Evolutionary conservation across 2,797 vertebrate genomes (phyloP).

Genomic region (Melanotaenia trifasciata): DNA sequence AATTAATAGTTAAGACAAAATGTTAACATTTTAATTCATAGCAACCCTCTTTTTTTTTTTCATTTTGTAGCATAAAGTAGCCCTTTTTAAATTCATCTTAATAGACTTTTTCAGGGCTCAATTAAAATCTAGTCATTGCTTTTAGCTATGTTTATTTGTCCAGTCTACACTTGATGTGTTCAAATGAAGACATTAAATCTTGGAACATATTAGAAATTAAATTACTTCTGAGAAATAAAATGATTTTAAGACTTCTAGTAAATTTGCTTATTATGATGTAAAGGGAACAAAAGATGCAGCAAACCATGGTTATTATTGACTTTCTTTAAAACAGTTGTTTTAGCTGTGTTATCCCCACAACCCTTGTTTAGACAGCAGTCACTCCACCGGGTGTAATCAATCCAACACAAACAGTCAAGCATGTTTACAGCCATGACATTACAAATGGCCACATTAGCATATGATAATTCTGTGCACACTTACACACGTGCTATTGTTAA

Average conservation of each 20-base stretch:
- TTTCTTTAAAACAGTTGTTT: constrained; percentile 27
- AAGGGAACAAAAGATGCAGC: neutral
- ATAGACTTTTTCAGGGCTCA: neutral
- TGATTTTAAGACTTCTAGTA: neutral
- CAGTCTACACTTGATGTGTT: constrained; percentile 2
- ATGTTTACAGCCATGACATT: constrained; percentile 21
- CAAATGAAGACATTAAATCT: neutral
- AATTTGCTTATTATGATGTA: neutral
- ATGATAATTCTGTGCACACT: constrained; percentile 24
- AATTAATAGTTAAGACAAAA: neutral
- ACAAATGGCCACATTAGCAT: constrained; percentile 40
- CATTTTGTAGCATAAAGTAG: constrained; percentile 2
- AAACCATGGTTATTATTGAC: neutral
- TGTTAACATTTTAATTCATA: constrained; percentile 1
- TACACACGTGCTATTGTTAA: constrained; percentile 34
- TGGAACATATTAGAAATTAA: too few relatives aligned
- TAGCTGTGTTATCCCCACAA: neutral
- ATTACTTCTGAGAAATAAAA: neutral
- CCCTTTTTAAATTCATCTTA: constrained; percentile 8
- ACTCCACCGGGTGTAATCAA: constrained; percentile 1
- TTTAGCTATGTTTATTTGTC: neutral
- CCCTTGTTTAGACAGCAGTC: neutral
- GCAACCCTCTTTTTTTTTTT: neutral
- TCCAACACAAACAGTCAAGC: constrained; percentile 26
- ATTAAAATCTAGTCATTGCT: constrained; percentile 1